These are phyloP conservation scores for Chloroceryle aenea DNA, from an alignment of 2,113 vertebrate genomes.

Conservation along the genomic window DNA sequence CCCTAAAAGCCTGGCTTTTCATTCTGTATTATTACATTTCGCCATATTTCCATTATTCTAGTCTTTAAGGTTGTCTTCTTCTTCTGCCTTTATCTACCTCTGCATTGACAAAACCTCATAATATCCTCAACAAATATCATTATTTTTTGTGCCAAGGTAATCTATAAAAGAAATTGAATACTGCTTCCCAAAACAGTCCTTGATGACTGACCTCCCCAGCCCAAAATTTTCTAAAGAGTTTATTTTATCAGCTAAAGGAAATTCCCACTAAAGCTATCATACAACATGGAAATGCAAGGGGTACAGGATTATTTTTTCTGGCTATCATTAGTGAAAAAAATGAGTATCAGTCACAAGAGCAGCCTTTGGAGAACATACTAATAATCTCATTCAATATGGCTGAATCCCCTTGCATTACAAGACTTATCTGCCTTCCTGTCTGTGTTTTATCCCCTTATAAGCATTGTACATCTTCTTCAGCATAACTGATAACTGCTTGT, in stretches of 20 bases:
- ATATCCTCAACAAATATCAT: not conserved
- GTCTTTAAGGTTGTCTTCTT: not conserved
- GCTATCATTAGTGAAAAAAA: not conserved
- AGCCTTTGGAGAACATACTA: not conserved
- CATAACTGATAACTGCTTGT: not conserved
- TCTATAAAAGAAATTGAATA: not conserved
- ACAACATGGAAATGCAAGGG: not conserved
- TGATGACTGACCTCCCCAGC: not conserved
- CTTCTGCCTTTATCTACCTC: not conserved
- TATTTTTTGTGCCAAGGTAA: not conserved
- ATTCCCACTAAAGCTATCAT: not conserved
- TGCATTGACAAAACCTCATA: not conserved
- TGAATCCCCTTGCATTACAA: not conserved
- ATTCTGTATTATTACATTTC: not conserved
- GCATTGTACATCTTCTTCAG: not conserved
- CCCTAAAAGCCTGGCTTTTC: not conserved
- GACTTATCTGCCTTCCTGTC: not conserved
- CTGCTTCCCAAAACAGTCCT: not conserved
- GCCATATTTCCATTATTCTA: not conserved
- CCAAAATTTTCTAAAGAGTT: not conserved
- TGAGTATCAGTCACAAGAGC: not conserved
- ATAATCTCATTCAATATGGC: not conserved
- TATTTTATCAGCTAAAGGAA: not conserved
- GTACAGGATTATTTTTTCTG: not conserved
- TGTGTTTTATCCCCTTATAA: not conserved